These are phyloP conservation scores for Drosophila antonietae DNA, from an alignment of 2,888 invertebrate genomes.

Conservation along the genomic window DNA sequence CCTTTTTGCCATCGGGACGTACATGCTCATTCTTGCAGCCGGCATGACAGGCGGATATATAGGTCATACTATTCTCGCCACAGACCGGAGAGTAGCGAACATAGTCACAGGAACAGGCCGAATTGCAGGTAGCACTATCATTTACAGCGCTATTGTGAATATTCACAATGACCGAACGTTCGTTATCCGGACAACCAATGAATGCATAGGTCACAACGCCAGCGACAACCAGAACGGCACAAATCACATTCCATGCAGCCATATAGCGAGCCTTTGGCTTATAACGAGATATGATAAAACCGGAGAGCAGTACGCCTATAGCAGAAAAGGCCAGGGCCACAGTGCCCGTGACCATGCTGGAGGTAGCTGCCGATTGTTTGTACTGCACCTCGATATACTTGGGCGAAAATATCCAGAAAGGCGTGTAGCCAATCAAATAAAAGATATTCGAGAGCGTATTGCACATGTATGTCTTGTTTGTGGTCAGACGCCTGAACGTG, in stretches of 20 bases:
- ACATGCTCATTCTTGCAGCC: slow-evolving; percentile 87
- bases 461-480: slow-evolving; percentile 89
- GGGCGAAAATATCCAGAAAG: slow-evolving; percentile 92
- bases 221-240: slow-evolving; percentile 87
- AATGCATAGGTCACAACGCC: slow-evolving; percentile 88
- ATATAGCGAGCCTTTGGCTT: slow-evolving; percentile 88
- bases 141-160: slow-evolving; percentile 76
- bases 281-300: slow-evolving; percentile 88
- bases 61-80: slow-evolving; percentile 88
- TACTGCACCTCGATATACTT: slow-evolving; percentile 94
- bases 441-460: slow-evolving; percentile 91
- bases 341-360: slow-evolving; percentile 87
- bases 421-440: slow-evolving; percentile 89
- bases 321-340: slow-evolving; percentile 90
- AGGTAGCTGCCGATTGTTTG: slow-evolving; percentile 90
- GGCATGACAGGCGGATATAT: slow-evolving; percentile 92
- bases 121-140: slow-evolving; percentile 86
- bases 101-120: slow-evolving; percentile 88
- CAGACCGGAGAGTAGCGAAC: slow-evolving; percentile 91
- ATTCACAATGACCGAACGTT: slow-evolving; percentile 85
- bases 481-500: slow-evolving; percentile 87
- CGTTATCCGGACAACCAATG: slow-evolving; percentile 88
- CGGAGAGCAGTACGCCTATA: slow-evolving; percentile 88
- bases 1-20: slow-evolving; percentile 84
- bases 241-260: slow-evolving; percentile 89